Conservation (phyloP, 2,113 vertebrate genomes). For the Limanda limanda region DNA sequence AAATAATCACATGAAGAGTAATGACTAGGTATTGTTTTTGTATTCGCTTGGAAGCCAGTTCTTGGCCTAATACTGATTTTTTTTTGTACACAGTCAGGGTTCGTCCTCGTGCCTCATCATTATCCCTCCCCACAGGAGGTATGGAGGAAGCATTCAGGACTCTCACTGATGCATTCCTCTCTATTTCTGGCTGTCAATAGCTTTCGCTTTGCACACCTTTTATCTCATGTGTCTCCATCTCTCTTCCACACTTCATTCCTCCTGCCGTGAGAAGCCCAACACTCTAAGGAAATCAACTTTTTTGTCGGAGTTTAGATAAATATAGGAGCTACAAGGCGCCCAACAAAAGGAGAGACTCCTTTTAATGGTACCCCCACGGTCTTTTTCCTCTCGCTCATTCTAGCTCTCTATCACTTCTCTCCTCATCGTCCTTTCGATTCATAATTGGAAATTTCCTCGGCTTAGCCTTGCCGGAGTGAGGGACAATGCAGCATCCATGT, state of each 20-base stretch:
- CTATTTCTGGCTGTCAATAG: constrained; percentile 46
- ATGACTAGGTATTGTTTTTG: constrained; percentile 37
- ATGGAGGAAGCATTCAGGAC: constrained; percentile 34
- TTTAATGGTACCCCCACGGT: constrained; percentile 46
- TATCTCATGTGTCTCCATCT: constrained; percentile 32
- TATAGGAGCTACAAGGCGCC: constrained; percentile 54
- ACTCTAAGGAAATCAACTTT: constrained; percentile 74
- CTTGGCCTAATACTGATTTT: constrained; percentile 17
- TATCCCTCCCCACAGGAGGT: constrained; percentile 57
- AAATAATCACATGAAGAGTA: constrained; percentile 33
- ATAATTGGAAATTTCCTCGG: constrained; percentile 81
- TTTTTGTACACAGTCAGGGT: constrained; percentile 20
- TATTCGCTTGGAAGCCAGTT: constrained; percentile 41
- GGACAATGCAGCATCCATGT: constrained; percentile 79
- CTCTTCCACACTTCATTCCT: constrained; percentile 33
- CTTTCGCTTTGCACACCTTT: constrained; percentile 45
- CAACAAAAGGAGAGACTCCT: constrained; percentile 56
- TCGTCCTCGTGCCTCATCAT: constrained; percentile 59
- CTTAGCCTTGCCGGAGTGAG: constrained; percentile 73
- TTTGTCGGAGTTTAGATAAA: constrained; percentile 67
- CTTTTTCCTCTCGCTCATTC: constrained; percentile 54
- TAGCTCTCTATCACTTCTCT: constrained; percentile 61
- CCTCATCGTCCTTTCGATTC: constrained; percentile 76
- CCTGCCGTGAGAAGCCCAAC: constrained; percentile 36
- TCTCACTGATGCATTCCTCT: constrained; percentile 39